A percentile compares a stretch with the other conserved stretches of the same genome.
phyloP scores from a whole-genome alignment of 2,797 vertebrate genomes.

The Avahi laniger region DNA sequence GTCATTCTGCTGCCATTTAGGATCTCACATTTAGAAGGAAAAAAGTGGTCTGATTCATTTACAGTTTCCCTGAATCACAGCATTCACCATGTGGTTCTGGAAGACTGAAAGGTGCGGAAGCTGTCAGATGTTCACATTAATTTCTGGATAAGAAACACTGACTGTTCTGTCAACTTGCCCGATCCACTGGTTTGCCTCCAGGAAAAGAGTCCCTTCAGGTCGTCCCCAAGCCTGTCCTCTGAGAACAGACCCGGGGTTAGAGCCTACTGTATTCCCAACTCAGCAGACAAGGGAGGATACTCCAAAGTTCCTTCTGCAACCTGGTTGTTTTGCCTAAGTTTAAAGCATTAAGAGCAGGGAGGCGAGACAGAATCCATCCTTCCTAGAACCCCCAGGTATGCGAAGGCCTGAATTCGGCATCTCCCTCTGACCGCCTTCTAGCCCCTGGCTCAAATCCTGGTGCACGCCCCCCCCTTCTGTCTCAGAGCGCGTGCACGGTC shows the following conservation, averaged over 20 bases:
- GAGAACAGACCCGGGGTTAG: neutral
- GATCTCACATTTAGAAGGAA: neutral
- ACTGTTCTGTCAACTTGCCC: too few species aligned
- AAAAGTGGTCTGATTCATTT: neutral
- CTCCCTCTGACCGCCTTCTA: too few species aligned
- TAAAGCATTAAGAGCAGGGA: neutral
- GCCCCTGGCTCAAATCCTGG: neutral
- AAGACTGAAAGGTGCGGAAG: neutral
- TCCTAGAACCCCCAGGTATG: neutral
- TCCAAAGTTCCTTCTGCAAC: neutral
- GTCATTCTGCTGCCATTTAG: neutral
- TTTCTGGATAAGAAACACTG: neutral
- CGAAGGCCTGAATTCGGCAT: neutral
- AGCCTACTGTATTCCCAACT: neutral
- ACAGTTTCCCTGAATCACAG: neutral
- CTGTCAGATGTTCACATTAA: accelerated
- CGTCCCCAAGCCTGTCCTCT: neutral
- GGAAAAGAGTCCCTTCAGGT: neutral
- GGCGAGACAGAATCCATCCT: neutral
- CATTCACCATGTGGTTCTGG: accelerated
- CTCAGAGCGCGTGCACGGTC: accelerated
- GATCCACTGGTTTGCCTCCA: neutral
- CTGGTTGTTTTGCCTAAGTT: too few species aligned
- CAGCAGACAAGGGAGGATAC: neutral
- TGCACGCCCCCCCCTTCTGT: neutral